Conservation (phyloP, 1,140 invertebrate species). For the Bombus cullumanus region DNA sequence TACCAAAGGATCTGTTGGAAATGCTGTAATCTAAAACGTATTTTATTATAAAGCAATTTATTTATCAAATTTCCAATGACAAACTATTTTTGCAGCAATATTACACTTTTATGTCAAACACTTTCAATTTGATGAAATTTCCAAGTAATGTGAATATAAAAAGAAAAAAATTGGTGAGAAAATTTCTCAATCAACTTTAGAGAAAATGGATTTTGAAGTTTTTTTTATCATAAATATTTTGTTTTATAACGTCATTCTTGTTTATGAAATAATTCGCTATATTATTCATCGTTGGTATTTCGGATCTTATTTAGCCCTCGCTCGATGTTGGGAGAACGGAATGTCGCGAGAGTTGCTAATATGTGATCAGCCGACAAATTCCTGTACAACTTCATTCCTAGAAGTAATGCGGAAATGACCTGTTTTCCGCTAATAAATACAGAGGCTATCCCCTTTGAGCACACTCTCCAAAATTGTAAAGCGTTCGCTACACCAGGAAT, state of each 20-base stretch:
- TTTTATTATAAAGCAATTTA: no score
- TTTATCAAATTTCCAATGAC: no score
- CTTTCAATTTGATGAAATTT: no score
- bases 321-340: neutral
- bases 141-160: neutral
- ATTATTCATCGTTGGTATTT: neutral
- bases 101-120: no score
- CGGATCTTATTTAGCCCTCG: neutral
- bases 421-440: conserved; percentile 35
- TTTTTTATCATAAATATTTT: neutral
- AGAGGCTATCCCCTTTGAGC: neutral
- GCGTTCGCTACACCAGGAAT: neutral
- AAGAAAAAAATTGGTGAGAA: neutral
- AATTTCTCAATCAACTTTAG: neutral
- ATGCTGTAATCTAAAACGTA: no score
- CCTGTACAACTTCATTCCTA: conserved; percentile 11
- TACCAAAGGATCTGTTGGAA: no score
- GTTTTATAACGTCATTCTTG: neutral
- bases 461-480: conserved; percentile 9
- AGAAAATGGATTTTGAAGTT: no score
- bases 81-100: no score
- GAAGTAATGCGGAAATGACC: conserved; percentile 44
- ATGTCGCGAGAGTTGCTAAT: neutral
- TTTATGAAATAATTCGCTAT: neutral
- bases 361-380: neutral